Conservation (phyloP, 2,888 invertebrate species). For the Epistrophe grossulariae region DNA sequence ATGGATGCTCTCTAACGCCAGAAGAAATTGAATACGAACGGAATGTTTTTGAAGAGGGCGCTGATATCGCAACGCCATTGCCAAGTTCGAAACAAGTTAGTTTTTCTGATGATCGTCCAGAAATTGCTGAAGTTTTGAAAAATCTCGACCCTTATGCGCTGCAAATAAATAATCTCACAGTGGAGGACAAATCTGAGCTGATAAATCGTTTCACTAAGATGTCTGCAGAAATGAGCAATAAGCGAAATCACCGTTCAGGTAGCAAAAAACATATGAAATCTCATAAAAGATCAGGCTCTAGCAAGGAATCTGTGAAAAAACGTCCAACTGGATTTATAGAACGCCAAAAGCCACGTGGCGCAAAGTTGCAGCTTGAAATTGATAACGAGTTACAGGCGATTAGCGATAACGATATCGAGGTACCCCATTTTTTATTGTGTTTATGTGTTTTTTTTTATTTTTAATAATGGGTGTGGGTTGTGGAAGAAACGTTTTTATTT, state of each 20-base stretch:
- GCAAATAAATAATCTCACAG: slow-evolving; percentile 80
- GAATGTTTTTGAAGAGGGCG: slow-evolving; percentile 82
- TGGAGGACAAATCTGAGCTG: slow-evolving; percentile 77
- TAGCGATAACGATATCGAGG: slow-evolving; percentile 45
- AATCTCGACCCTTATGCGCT: slow-evolving; percentile 80
- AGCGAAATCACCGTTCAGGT: slow-evolving; percentile 51
- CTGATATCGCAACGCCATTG: slow-evolving; percentile 83
- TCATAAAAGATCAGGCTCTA: slow-evolving; percentile 37
- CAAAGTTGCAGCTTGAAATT: slow-evolving; percentile 80
- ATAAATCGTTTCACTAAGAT: slow-evolving; percentile 70
- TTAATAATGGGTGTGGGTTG: not conserved
- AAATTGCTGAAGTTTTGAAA: slow-evolving; percentile 81
- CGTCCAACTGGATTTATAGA: slow-evolving; percentile 78
- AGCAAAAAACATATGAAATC: slow-evolving; percentile 35
- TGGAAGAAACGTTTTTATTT: not conserved
- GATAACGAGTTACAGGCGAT: slow-evolving; percentile 41
- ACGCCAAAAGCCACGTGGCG: slow-evolving; percentile 79
- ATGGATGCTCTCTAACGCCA: slow-evolving; percentile 77
- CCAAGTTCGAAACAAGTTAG: slow-evolving; percentile 75
- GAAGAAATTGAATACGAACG: slow-evolving; percentile 82
- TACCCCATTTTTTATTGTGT: slow-evolving; percentile 66
- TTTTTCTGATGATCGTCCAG: slow-evolving; percentile 79
- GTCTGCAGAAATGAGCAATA: slow-evolving; percentile 32
- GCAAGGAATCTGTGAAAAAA: slow-evolving; percentile 26
- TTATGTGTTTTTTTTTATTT: slow-evolving; percentile 54